Evolutionary conservation across 2,797 vertebrate genomes (phyloP).

Genomic region (Caiman crocodilus): DNA sequence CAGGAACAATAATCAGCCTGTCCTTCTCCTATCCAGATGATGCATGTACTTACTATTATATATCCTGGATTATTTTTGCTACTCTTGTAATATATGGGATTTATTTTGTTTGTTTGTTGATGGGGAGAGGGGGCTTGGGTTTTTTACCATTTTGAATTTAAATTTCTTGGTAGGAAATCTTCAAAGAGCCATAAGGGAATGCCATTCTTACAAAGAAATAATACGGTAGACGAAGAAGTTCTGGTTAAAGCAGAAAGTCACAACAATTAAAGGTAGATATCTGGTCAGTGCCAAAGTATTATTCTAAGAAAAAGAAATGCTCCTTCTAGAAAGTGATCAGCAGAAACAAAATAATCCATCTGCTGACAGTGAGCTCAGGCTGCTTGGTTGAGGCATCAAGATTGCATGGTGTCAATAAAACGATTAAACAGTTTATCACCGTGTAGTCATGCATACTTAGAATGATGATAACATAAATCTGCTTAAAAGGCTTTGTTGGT

Average conservation of each 20-base stretch:
- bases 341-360: not conserved
- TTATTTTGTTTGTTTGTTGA: not conserved
- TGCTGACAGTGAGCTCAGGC: not conserved
- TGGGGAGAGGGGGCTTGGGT: not conserved
- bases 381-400: not conserved
- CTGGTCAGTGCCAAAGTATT: too few relatives aligned
- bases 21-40: not conserved
- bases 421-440: not conserved
- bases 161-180: not conserved
- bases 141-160: not conserved
- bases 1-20: not conserved
- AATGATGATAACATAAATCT: not conserved
- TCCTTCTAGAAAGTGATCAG: not conserved
- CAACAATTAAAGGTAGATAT: not conserved
- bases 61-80: not conserved
- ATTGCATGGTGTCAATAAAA: not conserved
- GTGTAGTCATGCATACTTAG: not conserved
- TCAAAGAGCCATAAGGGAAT: slow-evolving; percentile 1
- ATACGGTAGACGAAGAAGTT: slow-evolving; percentile 14
- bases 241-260: slow-evolving; percentile 37
- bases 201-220: slow-evolving; percentile 44
- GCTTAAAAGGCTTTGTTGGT: not conserved
- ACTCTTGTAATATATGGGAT: not conserved
- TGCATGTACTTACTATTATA: not conserved
- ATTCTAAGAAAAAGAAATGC: not conserved